phyloP scores from a whole-genome alignment of 2,113 vertebrate genomes.

The Burhinus bistriatus region DNA sequence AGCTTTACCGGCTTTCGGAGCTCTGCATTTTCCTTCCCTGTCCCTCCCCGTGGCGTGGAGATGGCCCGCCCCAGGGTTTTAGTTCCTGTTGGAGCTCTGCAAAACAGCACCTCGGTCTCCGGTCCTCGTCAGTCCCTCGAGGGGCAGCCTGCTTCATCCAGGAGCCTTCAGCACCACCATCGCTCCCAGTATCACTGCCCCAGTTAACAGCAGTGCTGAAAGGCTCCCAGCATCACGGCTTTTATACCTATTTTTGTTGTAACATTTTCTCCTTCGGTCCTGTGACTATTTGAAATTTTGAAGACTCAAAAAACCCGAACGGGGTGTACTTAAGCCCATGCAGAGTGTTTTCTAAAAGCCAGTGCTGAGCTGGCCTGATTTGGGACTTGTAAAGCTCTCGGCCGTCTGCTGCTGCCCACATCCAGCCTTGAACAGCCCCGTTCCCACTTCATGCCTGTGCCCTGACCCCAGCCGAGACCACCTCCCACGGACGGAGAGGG shows the following conservation, averaged over 20 bases:
- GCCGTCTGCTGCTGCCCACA: neutral
- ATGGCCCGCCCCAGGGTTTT: fast-evolving
- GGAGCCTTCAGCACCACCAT: fast-evolving
- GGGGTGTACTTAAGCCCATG: neutral
- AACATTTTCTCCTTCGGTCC: neutral
- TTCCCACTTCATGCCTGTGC: fast-evolving
- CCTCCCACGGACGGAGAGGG: neutral
- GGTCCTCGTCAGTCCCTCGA: neutral
- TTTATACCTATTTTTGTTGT: neutral
- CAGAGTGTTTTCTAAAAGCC: neutral
- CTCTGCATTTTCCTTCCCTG: neutral
- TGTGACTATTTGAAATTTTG: neutral
- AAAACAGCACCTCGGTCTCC: neutral
- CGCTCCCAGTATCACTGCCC: neutral
- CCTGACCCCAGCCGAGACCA: neutral
- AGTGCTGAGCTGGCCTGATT: neutral
- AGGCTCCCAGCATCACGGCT: neutral
- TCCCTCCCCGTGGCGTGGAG: fast-evolving
- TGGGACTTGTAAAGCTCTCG: neutral
- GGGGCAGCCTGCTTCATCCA: neutral
- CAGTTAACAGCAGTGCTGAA: neutral
- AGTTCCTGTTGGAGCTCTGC: neutral
- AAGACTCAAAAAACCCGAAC: neutral
- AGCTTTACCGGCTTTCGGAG: neutral
- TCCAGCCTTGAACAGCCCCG: neutral